Evolutionary conservation across 2,113 vertebrate species (phyloP).

Genomic region (Chloropsis cyanopogon): DNA sequence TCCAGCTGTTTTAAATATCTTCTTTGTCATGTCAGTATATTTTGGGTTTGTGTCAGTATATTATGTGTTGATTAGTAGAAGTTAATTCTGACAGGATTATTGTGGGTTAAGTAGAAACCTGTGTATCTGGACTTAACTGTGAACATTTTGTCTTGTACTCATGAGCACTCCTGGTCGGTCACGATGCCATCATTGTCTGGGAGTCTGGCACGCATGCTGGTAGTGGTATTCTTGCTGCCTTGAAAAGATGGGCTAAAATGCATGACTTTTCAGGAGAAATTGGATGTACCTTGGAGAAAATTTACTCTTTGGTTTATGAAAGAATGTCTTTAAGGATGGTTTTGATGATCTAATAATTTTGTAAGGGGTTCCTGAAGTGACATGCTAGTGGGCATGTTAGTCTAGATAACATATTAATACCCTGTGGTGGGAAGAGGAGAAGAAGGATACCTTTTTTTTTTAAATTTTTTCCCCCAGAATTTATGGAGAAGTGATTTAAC

Average conservation of each 20-base stretch:
- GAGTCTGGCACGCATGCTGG: neutral
- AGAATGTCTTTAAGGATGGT: neutral
- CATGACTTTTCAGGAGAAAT: neutral
- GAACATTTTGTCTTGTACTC: neutral
- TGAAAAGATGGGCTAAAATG: neutral
- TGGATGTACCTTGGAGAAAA: neutral
- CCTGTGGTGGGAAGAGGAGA: neutral
- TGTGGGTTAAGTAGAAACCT: neutral
- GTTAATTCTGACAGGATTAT: neutral
- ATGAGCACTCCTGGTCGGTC: neutral
- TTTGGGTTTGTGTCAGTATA: neutral
- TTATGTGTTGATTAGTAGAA: neutral
- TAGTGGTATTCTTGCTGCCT: neutral
- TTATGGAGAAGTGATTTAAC: neutral
- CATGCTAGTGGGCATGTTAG: neutral
- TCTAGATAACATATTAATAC: neutral
- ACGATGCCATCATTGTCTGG: rapidly evolving
- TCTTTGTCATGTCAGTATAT: neutral
- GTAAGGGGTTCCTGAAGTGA: rapidly evolving
- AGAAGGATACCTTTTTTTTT: neutral
- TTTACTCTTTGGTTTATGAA: neutral
- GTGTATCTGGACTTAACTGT: neutral
- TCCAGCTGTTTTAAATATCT: neutral
- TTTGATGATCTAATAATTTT: neutral
- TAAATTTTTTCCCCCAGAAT: neutral